phyloP scores from a whole-genome alignment of 2,113 vertebrate species.

The Nesogale talazaci region DNA sequence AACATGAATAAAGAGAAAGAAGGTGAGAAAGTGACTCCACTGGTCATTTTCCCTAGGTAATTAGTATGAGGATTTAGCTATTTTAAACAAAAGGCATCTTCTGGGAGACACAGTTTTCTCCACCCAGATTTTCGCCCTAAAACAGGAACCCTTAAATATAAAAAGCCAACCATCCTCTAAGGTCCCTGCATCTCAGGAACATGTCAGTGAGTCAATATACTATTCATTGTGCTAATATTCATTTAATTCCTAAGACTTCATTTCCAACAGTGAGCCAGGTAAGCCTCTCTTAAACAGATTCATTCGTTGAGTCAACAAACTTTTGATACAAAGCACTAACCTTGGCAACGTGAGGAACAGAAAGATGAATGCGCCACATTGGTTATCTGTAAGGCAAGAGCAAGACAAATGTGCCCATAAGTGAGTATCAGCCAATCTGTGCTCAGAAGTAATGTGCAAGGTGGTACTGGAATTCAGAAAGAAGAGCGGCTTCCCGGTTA shows the following conservation, averaged over 20 bases:
- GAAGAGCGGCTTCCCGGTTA: not conserved
- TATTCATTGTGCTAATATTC: not conserved
- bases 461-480: not conserved
- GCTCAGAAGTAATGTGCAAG: not conserved
- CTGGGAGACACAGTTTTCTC: not conserved
- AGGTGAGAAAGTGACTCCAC: not conserved
- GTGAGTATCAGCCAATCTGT: not conserved
- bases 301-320: not conserved
- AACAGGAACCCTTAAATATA: not conserved
- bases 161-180: not conserved
- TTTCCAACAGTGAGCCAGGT: not conserved
- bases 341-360: not conserved
- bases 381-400: not conserved
- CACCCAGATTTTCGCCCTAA: not conserved
- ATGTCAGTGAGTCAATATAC: not conserved
- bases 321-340: not conserved
- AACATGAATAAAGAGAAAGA: not conserved
- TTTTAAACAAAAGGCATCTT: not conserved
- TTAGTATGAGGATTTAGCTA: not conserved
- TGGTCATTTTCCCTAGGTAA: not conserved
- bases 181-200: not conserved
- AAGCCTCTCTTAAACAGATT: slow-evolving; percentile 1
- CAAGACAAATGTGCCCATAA: not conserved
- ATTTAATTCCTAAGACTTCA: not conserved
- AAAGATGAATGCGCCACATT: not conserved